phyloP scores from a whole-genome alignment of 2,888 invertebrate genomes.

The Lochmaea capreae region DNA sequence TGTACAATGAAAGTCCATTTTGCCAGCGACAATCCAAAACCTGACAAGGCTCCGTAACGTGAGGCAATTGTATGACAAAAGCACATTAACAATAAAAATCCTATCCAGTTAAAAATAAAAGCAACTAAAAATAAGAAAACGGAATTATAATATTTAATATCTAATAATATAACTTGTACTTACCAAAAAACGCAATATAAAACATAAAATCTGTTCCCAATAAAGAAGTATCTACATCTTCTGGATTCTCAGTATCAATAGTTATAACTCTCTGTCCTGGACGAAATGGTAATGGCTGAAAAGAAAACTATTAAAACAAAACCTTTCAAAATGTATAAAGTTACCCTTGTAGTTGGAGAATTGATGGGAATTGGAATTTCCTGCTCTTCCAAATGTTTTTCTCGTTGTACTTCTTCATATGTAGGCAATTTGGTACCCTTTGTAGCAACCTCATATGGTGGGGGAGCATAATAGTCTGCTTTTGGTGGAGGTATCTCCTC shows the following conservation, averaged over 20 bases:
- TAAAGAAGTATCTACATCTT: slow-evolving; percentile 82
- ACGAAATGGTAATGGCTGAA: slow-evolving; percentile 55
- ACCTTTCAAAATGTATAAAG: neutral
- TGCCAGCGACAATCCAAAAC: slow-evolving; percentile 91
- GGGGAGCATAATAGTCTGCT: slow-evolving; percentile 87
- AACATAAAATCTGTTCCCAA: slow-evolving; percentile 95
- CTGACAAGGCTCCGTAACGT: slow-evolving; percentile 91
- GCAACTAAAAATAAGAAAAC: slow-evolving; percentile 74
- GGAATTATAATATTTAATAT: slow-evolving; percentile 7
- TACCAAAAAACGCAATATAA: slow-evolving; percentile 89
- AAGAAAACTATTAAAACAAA: slow-evolving; percentile 19
- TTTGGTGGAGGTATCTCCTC: slow-evolving; percentile 85
- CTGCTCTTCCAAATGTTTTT: slow-evolving; percentile 81
- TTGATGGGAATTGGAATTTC: slow-evolving; percentile 63
- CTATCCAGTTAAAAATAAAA: slow-evolving; percentile 96
- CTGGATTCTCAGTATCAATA: slow-evolving; percentile 79
- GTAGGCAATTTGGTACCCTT: slow-evolving; percentile 86
- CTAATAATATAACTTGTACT: slow-evolving; percentile 48
- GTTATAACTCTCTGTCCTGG: slow-evolving; percentile 71
- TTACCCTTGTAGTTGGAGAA: slow-evolving; percentile 49
- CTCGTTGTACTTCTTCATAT: slow-evolving; percentile 92
- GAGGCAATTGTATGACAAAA: slow-evolving; percentile 95
- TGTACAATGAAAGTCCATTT: slow-evolving; percentile 97
- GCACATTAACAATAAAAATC: slow-evolving; percentile 91
- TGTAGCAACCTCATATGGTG: slow-evolving; percentile 84